phyloP scores from a whole-genome alignment of 2,113 vertebrate species.

The Alosa alosa region DNA sequence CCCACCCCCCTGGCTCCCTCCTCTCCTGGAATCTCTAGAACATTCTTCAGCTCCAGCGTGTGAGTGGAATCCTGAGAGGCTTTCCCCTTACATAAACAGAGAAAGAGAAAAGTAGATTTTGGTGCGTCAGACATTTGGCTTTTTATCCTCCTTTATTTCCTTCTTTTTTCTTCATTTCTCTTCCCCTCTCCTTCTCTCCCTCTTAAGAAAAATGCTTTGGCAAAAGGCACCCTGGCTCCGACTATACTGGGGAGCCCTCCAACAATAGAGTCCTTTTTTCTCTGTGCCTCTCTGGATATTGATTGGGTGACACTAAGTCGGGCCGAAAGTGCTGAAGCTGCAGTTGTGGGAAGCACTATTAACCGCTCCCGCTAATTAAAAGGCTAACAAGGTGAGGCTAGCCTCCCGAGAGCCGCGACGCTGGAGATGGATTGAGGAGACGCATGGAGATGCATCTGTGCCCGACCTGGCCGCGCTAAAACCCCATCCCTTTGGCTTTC shows the following conservation, averaged over 20 bases:
- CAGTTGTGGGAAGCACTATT: conserved; percentile 61
- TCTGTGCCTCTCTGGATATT: conserved; percentile 52
- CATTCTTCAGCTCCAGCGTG: conserved; percentile 14
- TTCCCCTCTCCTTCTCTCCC: conserved; percentile 3
- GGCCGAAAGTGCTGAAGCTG: conserved; percentile 64
- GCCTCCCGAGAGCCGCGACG: conserved; percentile 41
- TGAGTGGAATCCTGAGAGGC: conserved; percentile 39
- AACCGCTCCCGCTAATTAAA: conserved; percentile 73
- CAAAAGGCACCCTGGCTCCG: not conserved
- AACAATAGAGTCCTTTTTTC: not conserved
- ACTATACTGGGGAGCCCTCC: conserved; percentile 15
- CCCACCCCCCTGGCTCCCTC: not conserved
- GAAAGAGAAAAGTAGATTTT: conserved; percentile 29
- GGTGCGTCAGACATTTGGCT: conserved; percentile 24
- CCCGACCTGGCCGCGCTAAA: not conserved
- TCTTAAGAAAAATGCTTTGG: conserved; percentile 16
- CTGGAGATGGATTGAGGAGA: not conserved
- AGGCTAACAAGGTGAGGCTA: conserved; percentile 73
- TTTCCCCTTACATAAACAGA: conserved; percentile 43
- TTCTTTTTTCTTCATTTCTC: conserved; percentile 42
- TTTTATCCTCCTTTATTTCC: not conserved
- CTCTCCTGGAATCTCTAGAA: conserved; percentile 18
- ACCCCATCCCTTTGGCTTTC: not conserved
- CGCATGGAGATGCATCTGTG: conserved; percentile 5
- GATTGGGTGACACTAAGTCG: conserved; percentile 61